Evolutionary conservation across 2,888 invertebrate species (phyloP), one percentile per base, ranked within the genome.

Genomic region (Drosophila formosana): DNA sequence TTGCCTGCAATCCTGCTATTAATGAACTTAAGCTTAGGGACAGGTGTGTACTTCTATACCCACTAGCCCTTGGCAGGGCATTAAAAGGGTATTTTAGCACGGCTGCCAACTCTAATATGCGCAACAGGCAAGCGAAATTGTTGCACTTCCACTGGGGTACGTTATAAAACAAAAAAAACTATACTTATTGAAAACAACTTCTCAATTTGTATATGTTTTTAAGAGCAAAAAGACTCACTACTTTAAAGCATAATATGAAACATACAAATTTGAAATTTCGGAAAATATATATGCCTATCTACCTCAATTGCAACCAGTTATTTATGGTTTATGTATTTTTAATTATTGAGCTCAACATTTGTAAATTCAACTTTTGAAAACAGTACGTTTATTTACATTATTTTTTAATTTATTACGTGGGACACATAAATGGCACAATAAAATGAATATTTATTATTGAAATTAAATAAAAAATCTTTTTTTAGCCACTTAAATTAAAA

Each of bases 21-120:
- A 78, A 72, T 70, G 70, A 66, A 70, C 75, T 80, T 58, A 66
- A 70, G 81, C 80, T 78, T 63, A 28, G 49, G 37, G 18, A 64
- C 66, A 78, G 78, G 64, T 69, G 60, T 62, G 45, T 47, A 25
- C 37, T 47, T n/a, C 47, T 13, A 51, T 52, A 51, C 43, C 32
- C 60, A 43, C 11, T 34, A 25, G 11, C 3, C 11, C 7, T 4
- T 7, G 0, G 1, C 2, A 23, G 3, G 13, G 6, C 1, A 9
- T 3, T 7, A 4, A 25, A 8, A 5, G 28, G 53, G 41, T 51
- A 26, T 6, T 5, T 39, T 4, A 26, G 25, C 4, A 23, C 2
- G 4, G 37, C 37, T 37, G 37, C 11, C 39, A 41, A 18, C 13
- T 41, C 18, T 18, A 41, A 41, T 41, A 7, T 41, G 32, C 28